phyloP scores from a whole-genome alignment of 2,888 invertebrate genomes.

The Dynastes hyllus region DNA sequence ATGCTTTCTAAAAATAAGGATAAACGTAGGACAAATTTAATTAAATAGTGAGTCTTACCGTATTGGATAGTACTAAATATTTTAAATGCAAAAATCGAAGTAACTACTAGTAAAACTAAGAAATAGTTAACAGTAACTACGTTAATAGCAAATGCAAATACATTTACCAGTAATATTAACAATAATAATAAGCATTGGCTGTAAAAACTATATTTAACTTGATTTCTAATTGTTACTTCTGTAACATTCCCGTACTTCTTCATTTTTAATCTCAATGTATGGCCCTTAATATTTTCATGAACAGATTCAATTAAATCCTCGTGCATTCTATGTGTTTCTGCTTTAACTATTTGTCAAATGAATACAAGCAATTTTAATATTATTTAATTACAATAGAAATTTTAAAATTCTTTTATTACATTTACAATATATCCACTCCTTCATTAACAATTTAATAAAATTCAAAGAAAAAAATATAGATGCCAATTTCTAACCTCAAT shows the following conservation, averaged over 20 bases:
- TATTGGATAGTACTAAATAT: conserved; percentile 62
- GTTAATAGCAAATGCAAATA: conserved; percentile 51
- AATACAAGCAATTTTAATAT: no score
- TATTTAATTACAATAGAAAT: no score
- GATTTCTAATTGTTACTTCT: conserved; percentile 56
- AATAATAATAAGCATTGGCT: conserved; percentile 54
- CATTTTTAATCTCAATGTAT: conserved; percentile 51
- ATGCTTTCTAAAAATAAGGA: conserved; percentile 63
- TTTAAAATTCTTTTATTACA: no score
- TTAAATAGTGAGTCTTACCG: conserved; percentile 57
- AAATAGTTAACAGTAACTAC: conserved; percentile 50
- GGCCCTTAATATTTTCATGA: conserved; percentile 57
- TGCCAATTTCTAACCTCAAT: no score
- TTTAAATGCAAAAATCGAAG: conserved; percentile 55
- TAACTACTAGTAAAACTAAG: conserved; percentile 53
- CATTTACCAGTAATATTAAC: conserved; percentile 54
- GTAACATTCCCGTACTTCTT: conserved; percentile 53
- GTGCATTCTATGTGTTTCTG: conserved; percentile 6
- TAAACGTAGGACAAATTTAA: background rate
- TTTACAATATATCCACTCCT: no score
- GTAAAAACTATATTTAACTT: conserved; percentile 50
- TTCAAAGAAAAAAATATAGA: no score
- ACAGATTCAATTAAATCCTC: conserved; percentile 41
- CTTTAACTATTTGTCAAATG: no score
- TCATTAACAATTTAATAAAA: no score